Evolutionary conservation across 2,113 vertebrate genomes (phyloP).

Genomic region (Gnathonemus longibarbis): DNA sequence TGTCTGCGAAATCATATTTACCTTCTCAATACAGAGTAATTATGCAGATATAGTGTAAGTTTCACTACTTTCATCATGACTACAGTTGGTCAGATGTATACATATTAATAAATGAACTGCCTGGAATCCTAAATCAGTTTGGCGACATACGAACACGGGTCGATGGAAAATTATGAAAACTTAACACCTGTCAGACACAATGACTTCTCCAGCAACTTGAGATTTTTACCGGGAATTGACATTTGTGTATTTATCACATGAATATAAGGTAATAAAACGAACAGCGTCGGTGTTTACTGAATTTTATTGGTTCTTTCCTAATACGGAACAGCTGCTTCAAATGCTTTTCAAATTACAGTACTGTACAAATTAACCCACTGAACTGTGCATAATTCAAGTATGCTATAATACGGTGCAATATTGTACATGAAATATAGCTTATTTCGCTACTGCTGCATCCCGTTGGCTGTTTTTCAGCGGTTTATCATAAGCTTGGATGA

Average conservation of each 20-base stretch:
- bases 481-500: no score
- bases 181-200: not conserved
- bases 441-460: no score
- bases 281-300: no score
- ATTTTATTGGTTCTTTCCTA: no score
- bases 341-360: no score
- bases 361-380: no score
- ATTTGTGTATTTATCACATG: not conserved
- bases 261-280: not conserved
- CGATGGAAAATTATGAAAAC: not conserved
- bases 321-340: no score
- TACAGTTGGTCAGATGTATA: not conserved
- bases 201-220: not conserved
- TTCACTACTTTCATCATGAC: not conserved
- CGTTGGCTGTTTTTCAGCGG: no score
- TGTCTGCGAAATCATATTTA: not conserved
- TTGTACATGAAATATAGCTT: no score
- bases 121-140: not conserved
- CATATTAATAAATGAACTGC: not conserved
- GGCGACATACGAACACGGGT: not conserved
- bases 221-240: not conserved
- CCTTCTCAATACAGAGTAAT: not conserved
- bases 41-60: not conserved
- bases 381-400: no score
- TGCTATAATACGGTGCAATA: no score